These are phyloP conservation scores for Nautilus pompilius DNA, from an alignment of 1,140 invertebrate species.

Conservation along the genomic window DNA sequence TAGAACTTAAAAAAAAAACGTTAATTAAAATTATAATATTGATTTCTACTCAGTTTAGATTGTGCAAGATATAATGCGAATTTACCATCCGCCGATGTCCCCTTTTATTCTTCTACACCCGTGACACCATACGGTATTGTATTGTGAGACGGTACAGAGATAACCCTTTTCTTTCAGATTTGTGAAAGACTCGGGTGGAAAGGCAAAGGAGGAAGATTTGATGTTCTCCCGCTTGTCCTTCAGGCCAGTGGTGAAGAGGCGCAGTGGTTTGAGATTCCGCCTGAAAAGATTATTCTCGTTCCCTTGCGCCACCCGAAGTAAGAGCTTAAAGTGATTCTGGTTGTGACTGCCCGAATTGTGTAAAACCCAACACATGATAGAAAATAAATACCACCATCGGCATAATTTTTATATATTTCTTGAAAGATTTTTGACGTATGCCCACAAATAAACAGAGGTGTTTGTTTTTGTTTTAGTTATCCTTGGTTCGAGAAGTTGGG, in stretches of 20 bases:
- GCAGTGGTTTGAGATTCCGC: conserved; percentile 80
- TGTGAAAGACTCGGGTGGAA: conserved; percentile 85
- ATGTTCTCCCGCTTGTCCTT: conserved; percentile 81
- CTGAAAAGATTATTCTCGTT: conserved; percentile 79
- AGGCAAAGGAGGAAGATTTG: conserved; percentile 70
- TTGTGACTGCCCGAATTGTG: too few species aligned
- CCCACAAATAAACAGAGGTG: background rate
- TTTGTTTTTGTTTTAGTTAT: conserved; percentile 61
- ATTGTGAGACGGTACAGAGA: too few species aligned
- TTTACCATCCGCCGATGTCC: conserved; percentile 40
- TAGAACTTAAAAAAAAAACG: too few species aligned
- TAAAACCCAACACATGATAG: too few species aligned
- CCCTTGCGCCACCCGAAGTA: conserved; percentile 27
- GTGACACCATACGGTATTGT: too few species aligned
- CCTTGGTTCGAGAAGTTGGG: conserved; percentile 79
- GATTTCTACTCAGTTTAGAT: too few species aligned
- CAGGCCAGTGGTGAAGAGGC: conserved; percentile 92
- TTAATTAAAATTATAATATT: too few species aligned
- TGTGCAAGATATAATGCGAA: too few species aligned
- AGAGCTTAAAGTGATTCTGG: too few species aligned
- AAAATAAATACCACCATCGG: too few species aligned
- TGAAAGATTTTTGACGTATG: too few species aligned
- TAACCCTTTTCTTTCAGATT: conserved; percentile 61
- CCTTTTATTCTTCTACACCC: conserved; percentile 9
- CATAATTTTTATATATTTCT: too few species aligned